Evolutionary conservation across 2,797 vertebrate genomes (phyloP), one percentile per base, ranked within the genome.

Genomic region (Melanotaenia nigrans): DNA sequence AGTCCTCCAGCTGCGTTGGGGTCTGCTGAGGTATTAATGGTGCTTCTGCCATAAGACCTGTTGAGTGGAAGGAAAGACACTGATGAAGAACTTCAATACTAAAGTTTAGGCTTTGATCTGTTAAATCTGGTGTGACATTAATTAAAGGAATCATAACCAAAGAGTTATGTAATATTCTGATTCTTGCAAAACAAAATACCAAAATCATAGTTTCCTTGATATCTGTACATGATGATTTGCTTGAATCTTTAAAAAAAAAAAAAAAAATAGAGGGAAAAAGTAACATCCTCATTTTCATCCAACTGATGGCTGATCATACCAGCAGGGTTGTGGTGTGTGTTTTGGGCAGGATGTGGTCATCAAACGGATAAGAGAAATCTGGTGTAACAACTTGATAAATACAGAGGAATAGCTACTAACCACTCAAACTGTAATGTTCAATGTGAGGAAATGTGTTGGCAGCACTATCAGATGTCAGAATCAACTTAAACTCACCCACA

Each of bases 321-420:
- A 89, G 82, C 56, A n/a, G 80, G 85, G 86, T 77, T 93, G 89
- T 79, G 86, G 85, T 81, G 74, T 80, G 80, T 86, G 89, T 90
- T 87, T 72, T 67, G 77, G 81, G 85, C 92, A 94, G 94, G 94
- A 95, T 95, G 94, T 95, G 94, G 94, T 83, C 78, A 85, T 57
- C 60, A 84, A 69, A 82, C 65, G 77, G 81, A 85, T 70, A 84
- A 61, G 70, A 82, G 83, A 73, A 87, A 82, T 83, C 74, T 86
- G 78, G 77, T 80, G 89, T 73, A 77, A 72, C 85, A 84, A 80
- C 82, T 79, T 86, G 77, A 88, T 83, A 90, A 88, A 89, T 88
- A 85, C 73, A 56, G 45, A 86, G 82, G 90, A 93, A 92, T 30
- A 30, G 30, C 30, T 87, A 82, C 75, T 68, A 90, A 87, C 87